Evolutionary conservation across 2,797 vertebrate species (phyloP).

Genomic region (Echeneis naucrates): DNA sequence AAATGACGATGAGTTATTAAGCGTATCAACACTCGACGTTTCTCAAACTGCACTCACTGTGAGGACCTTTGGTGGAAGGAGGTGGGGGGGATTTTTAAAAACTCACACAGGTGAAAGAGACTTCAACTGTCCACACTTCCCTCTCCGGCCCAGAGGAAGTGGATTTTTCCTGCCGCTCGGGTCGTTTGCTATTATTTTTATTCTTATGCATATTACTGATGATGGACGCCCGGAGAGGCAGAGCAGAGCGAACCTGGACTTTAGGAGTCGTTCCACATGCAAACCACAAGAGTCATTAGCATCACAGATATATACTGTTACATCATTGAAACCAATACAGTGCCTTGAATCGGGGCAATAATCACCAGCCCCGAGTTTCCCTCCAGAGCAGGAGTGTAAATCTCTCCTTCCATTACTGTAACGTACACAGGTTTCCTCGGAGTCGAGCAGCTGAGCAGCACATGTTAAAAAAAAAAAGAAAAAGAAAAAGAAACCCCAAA

Average conservation of each 20-base stretch:
- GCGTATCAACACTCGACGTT: conserved; percentile 40
- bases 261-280: conserved; percentile 73
- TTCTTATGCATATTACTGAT: conserved; percentile 40
- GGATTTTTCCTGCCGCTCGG: conserved; percentile 36
- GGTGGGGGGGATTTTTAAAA: conserved; percentile 4
- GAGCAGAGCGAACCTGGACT: conserved; percentile 57
- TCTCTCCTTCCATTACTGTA: conserved; percentile 85
- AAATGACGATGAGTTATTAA: conserved; percentile 53
- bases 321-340: conserved; percentile 85
- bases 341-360: conserved; percentile 85
- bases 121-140: conserved; percentile 44
- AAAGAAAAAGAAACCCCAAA: too few relatives aligned
- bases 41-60: conserved; percentile 3
- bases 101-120: conserved; percentile 19
- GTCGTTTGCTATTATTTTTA: too few relatives aligned
- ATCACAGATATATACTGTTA: conserved; percentile 73
- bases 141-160: conserved; percentile 66
- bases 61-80: too few relatives aligned
- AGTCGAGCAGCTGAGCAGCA: conserved; percentile 89
- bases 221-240: conserved; percentile 39
- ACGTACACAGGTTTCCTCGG: conserved; percentile 74
- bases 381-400: conserved; percentile 85
- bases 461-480: too few relatives aligned
- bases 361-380: conserved; percentile 77
- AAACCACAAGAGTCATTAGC: conserved; percentile 85